phyloP scores from a whole-genome alignment of 2,113 vertebrate species.

The Pteruthius melanotis region DNA sequence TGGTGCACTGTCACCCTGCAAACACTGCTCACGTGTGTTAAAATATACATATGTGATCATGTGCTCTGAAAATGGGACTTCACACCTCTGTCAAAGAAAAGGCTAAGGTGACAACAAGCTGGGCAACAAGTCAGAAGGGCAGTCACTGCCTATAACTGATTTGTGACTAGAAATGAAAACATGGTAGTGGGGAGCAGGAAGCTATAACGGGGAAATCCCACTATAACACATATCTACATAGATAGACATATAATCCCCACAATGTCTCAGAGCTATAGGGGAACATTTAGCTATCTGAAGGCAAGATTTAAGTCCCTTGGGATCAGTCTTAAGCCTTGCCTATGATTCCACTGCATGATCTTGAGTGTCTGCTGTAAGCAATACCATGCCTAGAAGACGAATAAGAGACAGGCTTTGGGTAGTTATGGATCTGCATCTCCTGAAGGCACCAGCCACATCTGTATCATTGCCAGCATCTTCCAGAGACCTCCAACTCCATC shows the following conservation, averaged over 20 bases:
- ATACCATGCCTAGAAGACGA: not conserved
- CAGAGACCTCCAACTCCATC: not conserved
- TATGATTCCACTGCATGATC: not conserved
- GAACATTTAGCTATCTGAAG: not conserved
- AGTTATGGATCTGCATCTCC: not conserved
- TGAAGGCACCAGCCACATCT: not conserved
- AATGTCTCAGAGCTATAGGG: not conserved
- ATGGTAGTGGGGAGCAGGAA: not conserved
- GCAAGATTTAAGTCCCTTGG: not conserved
- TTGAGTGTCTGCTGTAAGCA: not conserved
- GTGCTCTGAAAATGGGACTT: not conserved
- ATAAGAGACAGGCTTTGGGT: not conserved
- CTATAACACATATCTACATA: not conserved
- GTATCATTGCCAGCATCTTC: not conserved
- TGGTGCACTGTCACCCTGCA: not conserved
- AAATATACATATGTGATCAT: not conserved
- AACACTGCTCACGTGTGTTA: not conserved
- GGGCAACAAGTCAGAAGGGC: not conserved
- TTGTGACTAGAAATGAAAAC: not conserved
- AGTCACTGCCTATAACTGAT: not conserved
- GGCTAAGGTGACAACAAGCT: not conserved
- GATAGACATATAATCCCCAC: not conserved
- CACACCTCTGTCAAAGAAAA: not conserved
- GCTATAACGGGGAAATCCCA: not conserved
- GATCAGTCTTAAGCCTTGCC: not conserved